These are phyloP conservation scores for Netelia inedita DNA, from an alignment of 2,888 invertebrate species.

Conservation along the genomic window DNA sequence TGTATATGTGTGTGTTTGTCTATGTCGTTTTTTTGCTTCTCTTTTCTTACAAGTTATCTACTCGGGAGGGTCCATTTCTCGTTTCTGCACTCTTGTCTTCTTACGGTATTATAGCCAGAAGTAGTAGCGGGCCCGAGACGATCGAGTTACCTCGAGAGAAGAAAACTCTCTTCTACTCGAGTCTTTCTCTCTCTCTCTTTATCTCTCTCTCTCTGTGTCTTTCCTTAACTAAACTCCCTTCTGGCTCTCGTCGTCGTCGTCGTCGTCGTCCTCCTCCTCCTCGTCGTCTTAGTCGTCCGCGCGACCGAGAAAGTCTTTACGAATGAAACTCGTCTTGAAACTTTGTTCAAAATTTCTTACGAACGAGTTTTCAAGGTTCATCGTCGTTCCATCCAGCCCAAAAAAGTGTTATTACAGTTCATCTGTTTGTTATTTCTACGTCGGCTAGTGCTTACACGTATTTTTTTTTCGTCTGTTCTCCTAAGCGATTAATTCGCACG, in stretches of 20 bases:
- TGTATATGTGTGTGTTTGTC: background rate
- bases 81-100: constrained; percentile 46
- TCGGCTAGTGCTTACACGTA: constrained; percentile 1
- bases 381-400: constrained; percentile 40
- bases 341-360: constrained; percentile 63
- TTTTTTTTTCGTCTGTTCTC: background rate
- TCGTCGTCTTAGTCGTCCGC: constrained; percentile 6
- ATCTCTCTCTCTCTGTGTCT: too few species aligned
- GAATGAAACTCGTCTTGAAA: constrained; percentile 67
- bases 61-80: constrained; percentile 46
- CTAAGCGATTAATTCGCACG: background rate
- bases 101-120: constrained; percentile 51
- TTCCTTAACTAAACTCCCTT: constrained; percentile 56
- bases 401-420: background rate
- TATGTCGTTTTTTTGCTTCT: constrained; percentile 12
- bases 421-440: constrained; percentile 13
- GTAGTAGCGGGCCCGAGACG: constrained; percentile 42
- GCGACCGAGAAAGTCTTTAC: constrained; percentile 50
- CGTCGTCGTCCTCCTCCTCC: constrained; percentile 30
- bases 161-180: constrained; percentile 64
- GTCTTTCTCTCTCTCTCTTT: constrained; percentile 10
- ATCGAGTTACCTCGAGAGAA: constrained; percentile 65
- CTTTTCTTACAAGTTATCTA: constrained; percentile 44
- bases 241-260: constrained; percentile 15
- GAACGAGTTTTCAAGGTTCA: constrained; percentile 64